phyloP scores from a whole-genome alignment of 35 echinoderm and acorn worm genomes.

The Ptychodera flava region DNA sequence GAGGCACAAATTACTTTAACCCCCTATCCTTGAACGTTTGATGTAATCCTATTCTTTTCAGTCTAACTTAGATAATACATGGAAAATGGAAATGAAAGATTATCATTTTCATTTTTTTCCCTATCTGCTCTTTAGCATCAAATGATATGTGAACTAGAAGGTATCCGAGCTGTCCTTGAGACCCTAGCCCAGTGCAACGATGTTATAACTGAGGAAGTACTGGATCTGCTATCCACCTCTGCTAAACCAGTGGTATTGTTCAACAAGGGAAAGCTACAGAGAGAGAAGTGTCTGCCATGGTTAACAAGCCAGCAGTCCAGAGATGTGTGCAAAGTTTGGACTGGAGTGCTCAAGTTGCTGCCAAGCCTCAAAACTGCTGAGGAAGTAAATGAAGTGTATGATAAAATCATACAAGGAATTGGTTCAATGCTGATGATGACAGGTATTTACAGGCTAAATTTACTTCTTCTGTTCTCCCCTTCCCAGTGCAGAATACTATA shows the following conservation, averaged over 20 bases:
- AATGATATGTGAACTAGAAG: background rate
- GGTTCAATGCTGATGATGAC: background rate
- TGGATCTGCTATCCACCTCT: background rate
- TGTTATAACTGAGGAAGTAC: background rate
- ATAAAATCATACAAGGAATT: background rate
- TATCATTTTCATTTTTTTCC: too few relatives aligned
- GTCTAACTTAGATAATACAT: too few relatives aligned
- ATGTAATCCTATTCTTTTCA: too few relatives aligned
- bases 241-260: background rate
- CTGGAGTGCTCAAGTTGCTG: background rate
- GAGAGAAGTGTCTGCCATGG: background rate
- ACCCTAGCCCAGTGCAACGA: background rate
- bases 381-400: background rate
- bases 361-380: background rate
- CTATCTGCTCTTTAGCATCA: too few relatives aligned
- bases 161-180: background rate
- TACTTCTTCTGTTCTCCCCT: too few relatives aligned
- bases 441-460: too few relatives aligned
- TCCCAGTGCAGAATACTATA: too few relatives aligned
- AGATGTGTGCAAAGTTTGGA: background rate
- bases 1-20: too few relatives aligned
- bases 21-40: too few relatives aligned
- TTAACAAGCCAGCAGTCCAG: background rate
- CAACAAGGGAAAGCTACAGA: background rate
- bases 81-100: too few relatives aligned